Percentiles rank a stretch among this genome's conserved stretches.
Conservation (phyloP, 2,888 invertebrate genomes). For the Zaprionus bogoriensis region DNA sequence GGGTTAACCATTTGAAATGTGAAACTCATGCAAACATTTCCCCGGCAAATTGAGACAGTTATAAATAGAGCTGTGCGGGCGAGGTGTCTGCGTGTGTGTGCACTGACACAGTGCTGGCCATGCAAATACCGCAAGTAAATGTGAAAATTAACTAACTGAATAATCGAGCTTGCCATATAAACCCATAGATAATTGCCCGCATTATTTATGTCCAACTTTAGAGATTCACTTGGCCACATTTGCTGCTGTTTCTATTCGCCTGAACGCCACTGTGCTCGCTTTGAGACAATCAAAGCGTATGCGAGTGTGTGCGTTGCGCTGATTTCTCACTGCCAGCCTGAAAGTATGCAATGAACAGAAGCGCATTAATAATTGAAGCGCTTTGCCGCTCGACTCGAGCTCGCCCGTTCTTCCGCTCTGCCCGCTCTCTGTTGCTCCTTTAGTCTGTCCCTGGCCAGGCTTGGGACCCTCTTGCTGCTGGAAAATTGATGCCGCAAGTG, state of each 20-base stretch:
- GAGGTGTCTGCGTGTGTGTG: background rate
- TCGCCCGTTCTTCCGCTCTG: conserved; percentile 1
- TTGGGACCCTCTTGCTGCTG: conserved; percentile 2
- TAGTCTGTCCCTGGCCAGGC: too few species aligned
- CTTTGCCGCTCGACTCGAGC: conserved; percentile 40
- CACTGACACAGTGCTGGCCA: conserved; percentile 15
- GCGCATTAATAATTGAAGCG: conserved; percentile 71
- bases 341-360: conserved; percentile 75
- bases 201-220: background rate
- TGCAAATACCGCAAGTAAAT: conserved; percentile 5
- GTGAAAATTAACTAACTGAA: background rate
- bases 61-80: conserved; percentile 57
- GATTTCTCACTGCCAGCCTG: conserved; percentile 66
- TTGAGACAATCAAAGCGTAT: conserved; percentile 1
- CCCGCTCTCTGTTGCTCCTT: background rate
- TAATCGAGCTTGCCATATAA: background rate
- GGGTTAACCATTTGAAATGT: conserved; percentile 61
- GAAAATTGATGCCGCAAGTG: conserved; percentile 63
- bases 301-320: conserved; percentile 39
- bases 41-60: conserved; percentile 55
- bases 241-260: conserved; percentile 22
- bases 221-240: background rate
- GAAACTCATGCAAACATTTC: conserved; percentile 66
- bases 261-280: conserved; percentile 24
- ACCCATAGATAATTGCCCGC: background rate